A percentile compares a stretch with the other conserved stretches of the same genome.
phyloP scores from a whole-genome alignment of 2,113 vertebrate genomes.

The rabbit (Oryctolagus cuniculus) region mOryCun1.1 NC_091433.1:161853001-161853500 shows the following conservation, averaged over 20 bases:
- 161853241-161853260: constrained; percentile 92
- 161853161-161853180: not conserved
- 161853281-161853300: constrained; percentile 88
- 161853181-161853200: not conserved
- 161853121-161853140: not conserved
- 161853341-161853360: not conserved
- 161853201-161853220: not conserved
- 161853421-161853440: not conserved
- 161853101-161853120: not conserved
- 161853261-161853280: constrained; percentile 97
- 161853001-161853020: too few relatives aligned
- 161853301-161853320: not conserved
- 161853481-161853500: not conserved
- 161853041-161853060: not conserved
- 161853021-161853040: too few relatives aligned
- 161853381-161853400: not conserved
- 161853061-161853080: not conserved
- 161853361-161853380: not conserved
- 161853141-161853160: not conserved
- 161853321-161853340: not conserved
- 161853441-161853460: not conserved
- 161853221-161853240: constrained; percentile 90
- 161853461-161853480: not conserved
- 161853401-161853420: not conserved
- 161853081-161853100: not conserved